phyloP scores from a whole-genome alignment of 2,797 vertebrate genomes.

The Diplodus puntazzo region DNA sequence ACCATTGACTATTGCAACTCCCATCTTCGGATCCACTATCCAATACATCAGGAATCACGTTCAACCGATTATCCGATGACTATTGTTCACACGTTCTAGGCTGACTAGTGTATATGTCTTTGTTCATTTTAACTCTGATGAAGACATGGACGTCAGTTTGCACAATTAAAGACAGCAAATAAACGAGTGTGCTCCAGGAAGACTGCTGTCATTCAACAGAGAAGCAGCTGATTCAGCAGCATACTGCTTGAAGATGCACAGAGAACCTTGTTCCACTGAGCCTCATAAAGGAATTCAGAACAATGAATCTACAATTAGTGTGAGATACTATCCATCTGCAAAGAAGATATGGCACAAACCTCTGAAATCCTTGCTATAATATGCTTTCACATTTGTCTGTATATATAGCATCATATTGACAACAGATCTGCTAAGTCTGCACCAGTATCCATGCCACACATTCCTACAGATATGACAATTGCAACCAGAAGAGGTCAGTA shows the following conservation, averaged over 20 bases:
- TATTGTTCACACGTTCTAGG: background rate
- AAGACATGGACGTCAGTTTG: background rate
- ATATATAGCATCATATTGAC: background rate
- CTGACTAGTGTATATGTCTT: too few relatives aligned
- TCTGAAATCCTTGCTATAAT: background rate
- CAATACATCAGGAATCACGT: background rate
- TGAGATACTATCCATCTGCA: background rate
- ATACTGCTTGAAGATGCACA: background rate
- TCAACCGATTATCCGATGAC: background rate
- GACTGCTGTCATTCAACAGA: background rate
- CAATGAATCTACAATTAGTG: background rate
- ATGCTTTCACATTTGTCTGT: background rate
- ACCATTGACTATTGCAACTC: background rate
- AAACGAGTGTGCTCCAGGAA: background rate
- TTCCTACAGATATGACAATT: conserved; percentile 3
- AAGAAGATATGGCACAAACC: background rate
- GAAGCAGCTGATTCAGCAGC: background rate
- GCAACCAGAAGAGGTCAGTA: conserved; percentile 46
- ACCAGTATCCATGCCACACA: background rate
- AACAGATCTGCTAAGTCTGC: background rate
- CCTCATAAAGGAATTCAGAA: background rate
- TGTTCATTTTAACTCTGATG: background rate
- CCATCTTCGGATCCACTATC: background rate
- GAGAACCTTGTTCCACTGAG: background rate
- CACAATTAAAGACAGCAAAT: background rate